Evolutionary conservation across 2,797 vertebrate species (phyloP), one percentile per base, ranked within the genome.

Genomic region (Brachymystax lenok): DNA sequence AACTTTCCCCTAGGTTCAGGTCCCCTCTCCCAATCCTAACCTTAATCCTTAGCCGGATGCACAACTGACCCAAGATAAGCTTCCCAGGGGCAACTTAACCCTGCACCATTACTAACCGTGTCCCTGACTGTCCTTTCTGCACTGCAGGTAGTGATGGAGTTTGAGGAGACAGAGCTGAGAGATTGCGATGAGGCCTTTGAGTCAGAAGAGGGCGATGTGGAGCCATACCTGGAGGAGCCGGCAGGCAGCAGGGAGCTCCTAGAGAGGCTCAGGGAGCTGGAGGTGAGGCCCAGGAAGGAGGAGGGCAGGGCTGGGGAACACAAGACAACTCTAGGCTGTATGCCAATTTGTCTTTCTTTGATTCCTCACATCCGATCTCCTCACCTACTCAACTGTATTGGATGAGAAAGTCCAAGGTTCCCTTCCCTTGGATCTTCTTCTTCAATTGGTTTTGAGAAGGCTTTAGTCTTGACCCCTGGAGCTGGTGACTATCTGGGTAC

Each of bases 211-310:
- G 82, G 91, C 0, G 76, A 83, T 69, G 59, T 79, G 68, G 94
- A 95, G 79, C 84, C 80, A 0, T 77, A 77, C 68, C 54, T 79
- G 78, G 84, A 83, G 74, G 84, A 81, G 27, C 71, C 61, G 0
- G 84, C 86, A 70, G 89, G 89, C 80, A 92, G 92, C 81, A 93
- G 93, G 21, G 93, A 95, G 78, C 94, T 96, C 72, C 86, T 95
- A 85, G 94, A 93, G 81, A 88, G 95, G 67, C 89, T 96, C 67
- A 89, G 89, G 79, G 94, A 95, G 80, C 87, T 96, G 77, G 95
- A 95, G 95, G 95, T 95, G 79, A 0, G 64, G n/a, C 17, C 27
- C 5, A 27, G 69, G 19, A 2, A 71, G 50, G 50, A 30, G 30
- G 21, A 16, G 24, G 1, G 27, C 4, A 66, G 24, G 27, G 24